phyloP scores from a whole-genome alignment of 2,113 vertebrate genomes.

The Setophaga kirtlandii region DNA sequence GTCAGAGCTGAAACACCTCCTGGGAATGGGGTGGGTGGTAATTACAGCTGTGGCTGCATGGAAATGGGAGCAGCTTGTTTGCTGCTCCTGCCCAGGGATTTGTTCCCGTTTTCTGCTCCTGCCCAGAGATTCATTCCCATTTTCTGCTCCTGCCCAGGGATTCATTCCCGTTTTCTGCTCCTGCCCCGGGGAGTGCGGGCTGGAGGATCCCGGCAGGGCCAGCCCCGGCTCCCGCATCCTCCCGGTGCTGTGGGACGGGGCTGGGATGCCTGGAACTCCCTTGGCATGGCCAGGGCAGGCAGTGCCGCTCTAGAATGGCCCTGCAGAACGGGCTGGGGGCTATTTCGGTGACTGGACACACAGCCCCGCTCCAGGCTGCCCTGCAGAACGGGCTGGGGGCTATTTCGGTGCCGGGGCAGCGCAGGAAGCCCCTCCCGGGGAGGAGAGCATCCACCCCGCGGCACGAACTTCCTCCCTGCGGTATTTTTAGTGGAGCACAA shows the following conservation, averaged over 20 bases:
- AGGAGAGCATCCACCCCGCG: conserved; percentile 56
- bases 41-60: too few species aligned
- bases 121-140: too few species aligned
- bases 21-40: too few species aligned
- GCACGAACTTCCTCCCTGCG: conserved; percentile 22
- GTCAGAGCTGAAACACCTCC: too few species aligned
- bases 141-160: too few species aligned
- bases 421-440: conserved; percentile 67
- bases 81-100: too few species aligned
- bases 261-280: not conserved
- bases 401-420: conserved; percentile 24
- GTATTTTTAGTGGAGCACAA: conserved; percentile 71
- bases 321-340: too few species aligned
- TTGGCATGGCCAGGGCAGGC: rapidly evolving
- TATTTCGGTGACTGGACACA: not conserved
- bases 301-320: rapidly evolving
- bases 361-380: rapidly evolving
- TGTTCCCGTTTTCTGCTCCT: too few species aligned
- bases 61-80: too few species aligned
- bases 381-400: not conserved
- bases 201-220: not conserved
- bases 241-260: not conserved
- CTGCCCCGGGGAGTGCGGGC: not conserved
- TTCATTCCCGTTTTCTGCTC: too few species aligned
- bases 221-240: not conserved